Evolutionary conservation across 1,140 invertebrate species (phyloP), one percentile per base, ranked within the genome.

Genomic region (Pseudomyrmex gracilis): DNA sequence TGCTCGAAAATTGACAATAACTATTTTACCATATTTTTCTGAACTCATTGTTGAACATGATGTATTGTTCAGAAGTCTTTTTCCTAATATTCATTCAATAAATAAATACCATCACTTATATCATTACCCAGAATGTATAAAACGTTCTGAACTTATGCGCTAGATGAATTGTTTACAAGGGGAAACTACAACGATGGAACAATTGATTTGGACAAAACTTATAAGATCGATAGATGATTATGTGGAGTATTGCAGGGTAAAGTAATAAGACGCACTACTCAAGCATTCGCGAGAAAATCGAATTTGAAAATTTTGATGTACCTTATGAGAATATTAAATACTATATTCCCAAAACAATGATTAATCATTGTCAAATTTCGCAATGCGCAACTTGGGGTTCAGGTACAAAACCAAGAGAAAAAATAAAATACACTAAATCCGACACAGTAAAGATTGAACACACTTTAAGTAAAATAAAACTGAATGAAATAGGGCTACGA

Each of bases 181-280:
- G n/a, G n/a, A n/a, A n/a, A n/a, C n/a, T n/a, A n/a, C n/a, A n/a
- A n/a, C n/a, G n/a, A n/a, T n/a, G n/a, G n/a, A n/a, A n/a, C n/a
- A n/a, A n/a, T n/a, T n/a, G 63, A 45, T 64, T 64, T 8, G 63
- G 45, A 64, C n/a, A 64, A 64, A 64, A 64, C n/a, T n/a, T n/a
- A n/a, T n/a, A n/a, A n/a, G n/a, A n/a, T n/a, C n/a, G n/a, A n/a
- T n/a, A n/a, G n/a, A n/a, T n/a, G n/a, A n/a, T n/a, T n/a, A n/a
- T n/a, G n/a, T n/a, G n/a, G n/a, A n/a, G n/a, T n/a, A n/a, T n/a
- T n/a, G n/a, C n/a, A n/a, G n/a, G n/a, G n/a, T n/a, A n/a, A n/a
- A n/a, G n/a, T n/a, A n/a, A n/a, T n/a, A n/a, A n/a, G n/a, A n/a
- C n/a, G n/a, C n/a, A n/a, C n/a, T n/a, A n/a, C n/a, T n/a, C n/a